These are phyloP conservation scores for Carterocephalus palaemon DNA, from an alignment of 2,888 invertebrate species.

Conservation along the genomic window DNA sequence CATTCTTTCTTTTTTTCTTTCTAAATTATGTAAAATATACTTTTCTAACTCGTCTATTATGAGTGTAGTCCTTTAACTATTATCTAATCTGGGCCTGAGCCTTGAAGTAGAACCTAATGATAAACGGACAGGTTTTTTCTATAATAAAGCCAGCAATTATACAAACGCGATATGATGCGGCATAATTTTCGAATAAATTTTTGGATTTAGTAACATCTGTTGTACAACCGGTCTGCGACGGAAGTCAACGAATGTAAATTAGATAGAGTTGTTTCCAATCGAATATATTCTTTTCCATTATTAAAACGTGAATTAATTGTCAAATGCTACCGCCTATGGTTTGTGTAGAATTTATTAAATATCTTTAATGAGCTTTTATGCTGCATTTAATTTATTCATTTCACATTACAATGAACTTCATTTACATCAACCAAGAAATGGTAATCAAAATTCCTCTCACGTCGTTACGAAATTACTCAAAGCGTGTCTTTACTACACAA, in stretches of 20 bases:
- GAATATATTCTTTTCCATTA: conserved; percentile 15
- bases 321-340: conserved; percentile 5
- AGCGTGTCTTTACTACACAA: background rate
- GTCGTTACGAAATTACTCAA: background rate
- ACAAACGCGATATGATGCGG: conserved; percentile 19
- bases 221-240: conserved; percentile 11
- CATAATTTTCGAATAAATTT: conserved; percentile 23
- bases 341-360: conserved; percentile 10
- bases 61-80: no score
- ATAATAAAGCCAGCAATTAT: conserved; percentile 20
- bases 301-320: conserved; percentile 17
- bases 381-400: no score
- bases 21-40: no score
- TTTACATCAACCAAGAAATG: no score
- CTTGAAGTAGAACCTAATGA: conserved; percentile 18
- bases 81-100: conserved; percentile 1
- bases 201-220: conserved; percentile 23
- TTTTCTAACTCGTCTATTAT: no score
- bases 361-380: background rate
- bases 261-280: conserved; percentile 10
- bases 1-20: no score
- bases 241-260: conserved; percentile 21
- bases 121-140: conserved; percentile 17
- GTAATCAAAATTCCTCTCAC: background rate
- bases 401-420: no score